Evolutionary conservation across 2,888 invertebrate species (phyloP).

Genomic region (Poecilobothrus nobilitatus): DNA sequence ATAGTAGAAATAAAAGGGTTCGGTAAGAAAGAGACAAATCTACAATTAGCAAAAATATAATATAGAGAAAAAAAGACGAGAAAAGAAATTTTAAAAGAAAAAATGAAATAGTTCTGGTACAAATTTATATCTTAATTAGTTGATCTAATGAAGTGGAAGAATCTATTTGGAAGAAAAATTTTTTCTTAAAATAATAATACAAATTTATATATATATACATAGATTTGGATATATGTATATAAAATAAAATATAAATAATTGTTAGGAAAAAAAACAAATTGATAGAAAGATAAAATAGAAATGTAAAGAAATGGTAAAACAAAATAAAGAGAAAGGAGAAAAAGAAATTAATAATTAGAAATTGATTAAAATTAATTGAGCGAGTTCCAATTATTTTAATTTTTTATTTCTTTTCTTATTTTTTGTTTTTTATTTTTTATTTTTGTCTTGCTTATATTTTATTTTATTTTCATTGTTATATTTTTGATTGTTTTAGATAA

Average conservation of each 20-base stretch:
- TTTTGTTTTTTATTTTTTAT: not conserved
- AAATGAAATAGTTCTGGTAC: not conserved
- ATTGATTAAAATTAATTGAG: constrained; percentile 6
- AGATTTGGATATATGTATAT: too few relatives aligned
- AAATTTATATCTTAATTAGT: constrained; percentile 6
- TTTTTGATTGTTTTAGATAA: too few relatives aligned
- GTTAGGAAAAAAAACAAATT: too few relatives aligned
- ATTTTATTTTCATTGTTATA: too few relatives aligned
- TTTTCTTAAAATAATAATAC: too few relatives aligned
- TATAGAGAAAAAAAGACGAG: not conserved
- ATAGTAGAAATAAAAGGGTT: not conserved
- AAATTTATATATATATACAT: too few relatives aligned
- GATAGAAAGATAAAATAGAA: too few relatives aligned
- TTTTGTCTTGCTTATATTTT: too few relatives aligned
- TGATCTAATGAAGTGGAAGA: not conserved
- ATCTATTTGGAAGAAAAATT: not conserved
- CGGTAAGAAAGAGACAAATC: not conserved
- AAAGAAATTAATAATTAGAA: not conserved
- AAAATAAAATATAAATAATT: too few relatives aligned
- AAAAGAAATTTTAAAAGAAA: not conserved
- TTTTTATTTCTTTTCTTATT: not conserved
- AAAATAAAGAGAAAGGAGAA: not conserved
- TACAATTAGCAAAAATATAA: not conserved
- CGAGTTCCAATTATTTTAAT: not conserved
- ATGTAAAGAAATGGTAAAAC: too few relatives aligned